These are phyloP conservation scores for Mesoclemmys tuberculata DNA, from an alignment of 2,113 vertebrate genomes.

Conservation along the genomic window DNA sequence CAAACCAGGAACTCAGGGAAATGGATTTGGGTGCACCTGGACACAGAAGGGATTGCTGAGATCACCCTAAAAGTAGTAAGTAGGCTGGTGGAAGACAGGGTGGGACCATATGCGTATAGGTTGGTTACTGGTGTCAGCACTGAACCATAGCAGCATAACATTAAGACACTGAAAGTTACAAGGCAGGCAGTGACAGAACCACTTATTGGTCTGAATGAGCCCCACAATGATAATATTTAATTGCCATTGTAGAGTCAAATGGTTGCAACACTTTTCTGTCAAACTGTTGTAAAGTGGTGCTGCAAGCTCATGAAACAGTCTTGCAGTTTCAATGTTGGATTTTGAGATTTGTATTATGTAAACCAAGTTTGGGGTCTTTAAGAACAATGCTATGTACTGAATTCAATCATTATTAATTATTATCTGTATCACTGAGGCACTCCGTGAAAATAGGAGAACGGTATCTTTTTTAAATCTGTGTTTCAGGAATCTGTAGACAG, in stretches of 20 bases:
- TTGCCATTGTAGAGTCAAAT: not conserved
- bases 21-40: not conserved
- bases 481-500: not conserved
- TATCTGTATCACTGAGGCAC: not conserved
- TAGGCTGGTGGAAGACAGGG: not conserved
- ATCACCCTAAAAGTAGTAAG: not conserved
- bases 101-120: not conserved
- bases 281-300: not conserved
- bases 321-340: not conserved
- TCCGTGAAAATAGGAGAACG: not conserved
- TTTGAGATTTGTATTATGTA: not conserved
- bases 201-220: not conserved
- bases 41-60: not conserved
- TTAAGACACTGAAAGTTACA: not conserved
- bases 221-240: not conserved
- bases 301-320: not conserved
- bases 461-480: rapidly evolving
- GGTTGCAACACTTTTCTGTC: not conserved
- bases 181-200: not conserved
- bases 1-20: not conserved
- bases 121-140: not conserved
- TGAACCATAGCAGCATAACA: not conserved
- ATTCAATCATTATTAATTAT: not conserved
- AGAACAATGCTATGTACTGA: not conserved
- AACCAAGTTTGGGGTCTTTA: not conserved